Percentiles rank a stretch among this genome's conserved stretches.
Conservation (phyloP, 2,888 invertebrate genomes). For the Neoascia interrupta region DNA sequence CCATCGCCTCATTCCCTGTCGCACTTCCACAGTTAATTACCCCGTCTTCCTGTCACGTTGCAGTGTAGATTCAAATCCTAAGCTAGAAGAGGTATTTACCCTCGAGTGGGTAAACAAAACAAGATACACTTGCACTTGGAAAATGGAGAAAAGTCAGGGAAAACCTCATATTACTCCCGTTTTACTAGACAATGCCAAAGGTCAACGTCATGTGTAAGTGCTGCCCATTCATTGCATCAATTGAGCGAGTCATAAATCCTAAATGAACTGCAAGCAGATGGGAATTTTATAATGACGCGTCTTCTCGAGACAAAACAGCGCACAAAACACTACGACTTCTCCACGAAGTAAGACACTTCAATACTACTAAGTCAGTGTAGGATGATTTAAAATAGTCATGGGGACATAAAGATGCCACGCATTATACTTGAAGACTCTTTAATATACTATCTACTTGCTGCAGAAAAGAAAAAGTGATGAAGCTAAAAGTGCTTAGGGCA, state of each 20-base stretch:
- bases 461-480: neutral
- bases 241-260: slow-evolving; percentile 65
- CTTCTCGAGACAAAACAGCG: slow-evolving; percentile 19
- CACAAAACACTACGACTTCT: neutral
- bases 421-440: slow-evolving; percentile 8
- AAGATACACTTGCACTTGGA: slow-evolving; percentile 43
- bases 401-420: slow-evolving; percentile 38
- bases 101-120: slow-evolving; percentile 37
- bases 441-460: neutral
- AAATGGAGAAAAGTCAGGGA: slow-evolving; percentile 1
- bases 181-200: slow-evolving; percentile 52
- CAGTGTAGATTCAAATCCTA: neutral
- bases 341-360: slow-evolving; percentile 1
- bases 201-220: slow-evolving; percentile 66
- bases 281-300: slow-evolving; percentile 62
- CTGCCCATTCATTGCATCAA: slow-evolving; percentile 57
- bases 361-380: neutral
- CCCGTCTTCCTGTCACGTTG: slow-evolving; percentile 53
- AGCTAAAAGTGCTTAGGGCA: no score
- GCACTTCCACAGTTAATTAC: slow-evolving; percentile 51
- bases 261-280: slow-evolving; percentile 66
- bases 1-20: slow-evolving; percentile 20
- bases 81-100: slow-evolving; percentile 63
- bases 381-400: slow-evolving; percentile 51
- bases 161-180: neutral